Base-by-base conservation (phyloP, 92 coral and sea anemone genomes). In the Virgularia gustaviana region DNA sequence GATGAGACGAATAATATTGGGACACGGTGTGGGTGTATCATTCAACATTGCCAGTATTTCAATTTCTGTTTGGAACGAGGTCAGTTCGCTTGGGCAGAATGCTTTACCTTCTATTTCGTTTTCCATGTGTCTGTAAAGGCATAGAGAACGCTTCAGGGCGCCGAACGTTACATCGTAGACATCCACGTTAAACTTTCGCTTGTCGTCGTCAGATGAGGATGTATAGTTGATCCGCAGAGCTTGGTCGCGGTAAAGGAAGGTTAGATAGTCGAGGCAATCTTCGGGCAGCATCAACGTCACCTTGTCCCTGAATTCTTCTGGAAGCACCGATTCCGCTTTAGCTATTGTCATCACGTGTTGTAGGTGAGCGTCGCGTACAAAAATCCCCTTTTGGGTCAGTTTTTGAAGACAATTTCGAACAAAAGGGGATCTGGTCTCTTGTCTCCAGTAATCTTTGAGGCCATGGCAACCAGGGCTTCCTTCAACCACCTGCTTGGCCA, bases 11-110 rank as follows among this genome's bases (percentile, higher is more conserved):
- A 65, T 57, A 6, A 65, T 42, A 49, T 65, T 65, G 25, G 31
- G 57, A 45, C 72, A 65, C 9, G 38, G 57, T 24, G 11, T 25
- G 6, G 49, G 3, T 2, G 58, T 12, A 2, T 52, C 72, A 44
- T 25, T 65, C 72, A 65, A 29, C 42, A 24, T 19, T 12, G 16
- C 11, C 7, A 65, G 72, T 10, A 65, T 65, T 65, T 65, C 72
- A 41, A 65, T 65, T 65, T 65, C 72, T 7, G 25, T 2, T 27
- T 22, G 37, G 18, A 65, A 44, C 4, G 37, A 6, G 15, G 18
- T 25, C 6, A 52, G 3, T 22, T 22, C 58, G 5, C 28, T 33
- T 12, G 29, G 3, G 30, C 22, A 52, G 20, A 15, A 25, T 4
- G 36, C 51, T 16, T 41, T 3, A 18, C n/a, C n/a, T 7, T 11